phyloP scores from a whole-genome alignment of 2,797 vertebrate species.

The Manis javanica region DNA sequence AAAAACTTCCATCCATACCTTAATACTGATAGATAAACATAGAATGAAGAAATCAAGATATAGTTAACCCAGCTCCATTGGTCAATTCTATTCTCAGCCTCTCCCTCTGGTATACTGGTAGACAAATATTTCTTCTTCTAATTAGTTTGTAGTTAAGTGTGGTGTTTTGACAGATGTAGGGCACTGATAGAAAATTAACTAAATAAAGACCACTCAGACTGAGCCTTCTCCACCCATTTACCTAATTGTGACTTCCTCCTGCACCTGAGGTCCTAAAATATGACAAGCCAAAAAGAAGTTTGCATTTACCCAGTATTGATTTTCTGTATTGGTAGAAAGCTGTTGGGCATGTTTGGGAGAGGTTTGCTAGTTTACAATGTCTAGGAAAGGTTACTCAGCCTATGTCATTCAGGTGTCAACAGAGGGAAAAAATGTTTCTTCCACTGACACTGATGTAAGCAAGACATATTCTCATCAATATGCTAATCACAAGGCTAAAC shows the following conservation, averaged over 20 bases:
- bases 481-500: neutral
- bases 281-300: neutral
- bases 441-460: neutral
- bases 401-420: neutral
- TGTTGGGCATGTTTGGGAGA: neutral
- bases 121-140: neutral
- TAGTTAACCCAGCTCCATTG: neutral
- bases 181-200: neutral
- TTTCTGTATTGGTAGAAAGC: neutral
- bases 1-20: too few relatives aligned
- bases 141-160: neutral
- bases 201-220: neutral
- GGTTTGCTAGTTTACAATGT: neutral
- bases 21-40: neutral
- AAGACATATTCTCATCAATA: neutral
- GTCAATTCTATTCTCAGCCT: neutral
- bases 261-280: neutral
- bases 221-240: neutral
- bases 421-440: neutral
- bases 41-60: neutral
- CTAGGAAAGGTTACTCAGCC: neutral
- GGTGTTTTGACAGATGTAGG: neutral
- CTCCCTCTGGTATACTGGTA: neutral
- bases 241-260: neutral
- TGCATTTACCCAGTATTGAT: neutral